These are phyloP conservation scores for Apaloderma vittatum DNA, from an alignment of 2,113 vertebrate genomes.

Conservation along the genomic window DNA sequence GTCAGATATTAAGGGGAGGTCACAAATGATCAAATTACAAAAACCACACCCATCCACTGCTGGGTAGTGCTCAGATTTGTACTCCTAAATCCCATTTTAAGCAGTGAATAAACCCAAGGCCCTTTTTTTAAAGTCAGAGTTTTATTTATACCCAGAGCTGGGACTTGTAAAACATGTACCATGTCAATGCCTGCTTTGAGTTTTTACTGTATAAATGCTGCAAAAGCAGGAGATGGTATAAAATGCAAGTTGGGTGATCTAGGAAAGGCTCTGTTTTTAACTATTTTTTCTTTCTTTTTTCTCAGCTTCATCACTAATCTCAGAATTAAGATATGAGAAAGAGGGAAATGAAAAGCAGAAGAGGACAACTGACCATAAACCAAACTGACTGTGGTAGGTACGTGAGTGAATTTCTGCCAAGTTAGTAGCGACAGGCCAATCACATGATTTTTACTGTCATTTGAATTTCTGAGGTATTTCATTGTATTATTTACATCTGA, in stretches of 20 bases:
- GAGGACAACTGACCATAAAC: background rate
- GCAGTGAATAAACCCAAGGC: background rate
- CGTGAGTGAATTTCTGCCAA: background rate
- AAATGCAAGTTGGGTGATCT: background rate
- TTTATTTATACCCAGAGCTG: background rate
- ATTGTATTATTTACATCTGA: background rate
- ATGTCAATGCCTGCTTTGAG: background rate
- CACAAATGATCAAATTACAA: background rate
- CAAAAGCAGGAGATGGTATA: background rate
- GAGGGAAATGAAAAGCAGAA: background rate
- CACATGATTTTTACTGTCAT: background rate
- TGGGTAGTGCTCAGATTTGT: background rate
- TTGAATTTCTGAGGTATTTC: background rate
- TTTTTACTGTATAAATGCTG: background rate
- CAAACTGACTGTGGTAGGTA: accelerated
- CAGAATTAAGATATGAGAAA: background rate
- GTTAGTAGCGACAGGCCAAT: background rate
- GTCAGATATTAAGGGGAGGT: background rate
- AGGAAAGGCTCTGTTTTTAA: background rate
- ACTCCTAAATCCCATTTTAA: background rate
- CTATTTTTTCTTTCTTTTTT: background rate
- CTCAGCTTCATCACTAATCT: background rate
- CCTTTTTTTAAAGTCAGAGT: background rate
- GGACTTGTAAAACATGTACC: background rate
- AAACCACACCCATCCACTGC: background rate